Evolutionary conservation across 1,140 invertebrate genomes (phyloP).

Genomic region (Mamestra configurata): DNA sequence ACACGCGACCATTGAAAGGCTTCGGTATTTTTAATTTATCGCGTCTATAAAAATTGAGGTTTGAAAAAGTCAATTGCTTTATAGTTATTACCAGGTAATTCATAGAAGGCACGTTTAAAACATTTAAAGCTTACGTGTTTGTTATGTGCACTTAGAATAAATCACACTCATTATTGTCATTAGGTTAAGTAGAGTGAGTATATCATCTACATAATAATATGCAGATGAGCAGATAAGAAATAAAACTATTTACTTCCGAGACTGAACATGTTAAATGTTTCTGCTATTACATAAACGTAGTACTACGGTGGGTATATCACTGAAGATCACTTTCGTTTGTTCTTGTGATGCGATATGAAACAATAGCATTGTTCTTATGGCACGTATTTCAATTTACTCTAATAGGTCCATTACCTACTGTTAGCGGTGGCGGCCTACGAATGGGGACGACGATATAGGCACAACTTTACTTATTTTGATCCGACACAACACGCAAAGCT

Average conservation of each 20-base stretch:
- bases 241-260: slow-evolving; percentile 47
- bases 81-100: slow-evolving; percentile 37
- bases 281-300: slow-evolving; percentile 51
- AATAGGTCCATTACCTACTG: slow-evolving; percentile 26
- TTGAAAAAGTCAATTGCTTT: slow-evolving; percentile 36
- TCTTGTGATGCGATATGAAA: slow-evolving; percentile 41
- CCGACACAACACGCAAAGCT: slow-evolving; percentile 36
- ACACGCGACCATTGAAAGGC: slow-evolving; percentile 38
- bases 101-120: slow-evolving; percentile 33
- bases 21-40: slow-evolving; percentile 38
- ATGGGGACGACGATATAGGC: neutral
- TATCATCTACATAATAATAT: slow-evolving; percentile 43
- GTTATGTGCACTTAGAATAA: slow-evolving; percentile 29
- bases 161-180: slow-evolving; percentile 13
- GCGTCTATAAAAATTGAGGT: slow-evolving; percentile 18
- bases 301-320: slow-evolving; percentile 20
- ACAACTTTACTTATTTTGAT: neutral
- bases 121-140: slow-evolving; percentile 33
- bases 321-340: slow-evolving; percentile 52
- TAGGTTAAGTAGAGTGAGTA: slow-evolving; percentile 26
- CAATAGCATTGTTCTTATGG: slow-evolving; percentile 47
- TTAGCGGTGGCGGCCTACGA: slow-evolving; percentile 21
- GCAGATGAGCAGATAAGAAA: slow-evolving; percentile 39
- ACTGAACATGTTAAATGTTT: slow-evolving; percentile 46
- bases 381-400: slow-evolving; percentile 34